Base-by-base conservation (phyloP, 2,113 vertebrate species). In the Neofelis nebulosa region DNA sequence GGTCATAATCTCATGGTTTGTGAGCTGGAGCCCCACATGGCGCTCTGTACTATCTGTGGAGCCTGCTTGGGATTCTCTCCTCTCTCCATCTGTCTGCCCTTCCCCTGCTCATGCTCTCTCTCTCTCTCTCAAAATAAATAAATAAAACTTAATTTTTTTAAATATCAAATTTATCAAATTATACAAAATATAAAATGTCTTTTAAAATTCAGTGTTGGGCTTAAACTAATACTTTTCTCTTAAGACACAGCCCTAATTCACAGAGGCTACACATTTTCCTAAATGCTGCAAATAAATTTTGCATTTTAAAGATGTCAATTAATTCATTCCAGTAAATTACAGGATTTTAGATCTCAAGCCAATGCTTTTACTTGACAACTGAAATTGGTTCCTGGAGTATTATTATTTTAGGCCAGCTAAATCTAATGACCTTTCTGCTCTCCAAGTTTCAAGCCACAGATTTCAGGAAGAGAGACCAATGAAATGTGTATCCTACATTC, bases 401-500 rank as follows among this genome's bases (percentile, higher is more conserved):
- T 80, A 86, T 95, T 94, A 89, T 66, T 96, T 91, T 95, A 87
- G 31, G 38, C 48, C 86, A 86, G 48, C 48, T 89, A 97, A 96
- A 96, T 91, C 63, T 86, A 88, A 92, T 95, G 83, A 95, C 86
- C 93, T 97, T 94, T 94, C 45, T 33, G 4, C 55, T 91, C 65
- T 97, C 94, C 95, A 97, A 98, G 79, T 98, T 98, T 95, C 63
- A 96, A 93, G 65, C 91, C 97, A 89, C 83, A 95, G 36, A 96
- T 83, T 91, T 97, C 80, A 95, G 74, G 87, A 97, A 92, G 79
- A 98, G 73, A 98, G 76, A 96, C 89, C 45, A 88, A 4, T 76
- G 86, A 97, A 96, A 90, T 90, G 10, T 66, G 79, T 83, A 84
- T 74, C 73, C 48, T 87, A 45, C 79, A 61, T 87, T 96, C 48